Conservation (phyloP, 1,140 invertebrate species). For the Lordiphosa collinella region DNA sequence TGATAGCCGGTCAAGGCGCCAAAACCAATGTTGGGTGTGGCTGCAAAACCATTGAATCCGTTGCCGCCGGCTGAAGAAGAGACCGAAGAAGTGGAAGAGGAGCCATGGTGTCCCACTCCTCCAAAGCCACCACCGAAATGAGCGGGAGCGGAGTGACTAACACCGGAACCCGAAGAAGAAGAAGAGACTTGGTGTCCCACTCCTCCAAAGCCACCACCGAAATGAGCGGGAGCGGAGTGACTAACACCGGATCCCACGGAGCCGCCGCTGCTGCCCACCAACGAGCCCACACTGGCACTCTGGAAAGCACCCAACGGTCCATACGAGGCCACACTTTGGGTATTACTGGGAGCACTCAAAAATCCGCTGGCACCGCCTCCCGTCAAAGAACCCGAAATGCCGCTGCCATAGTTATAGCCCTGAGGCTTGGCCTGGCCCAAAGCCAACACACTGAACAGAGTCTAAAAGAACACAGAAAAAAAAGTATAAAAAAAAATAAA, state of each 20-base stretch:
- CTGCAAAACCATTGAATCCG: conserved; percentile 51
- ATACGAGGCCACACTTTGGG: conserved; percentile 46
- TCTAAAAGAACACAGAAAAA: conserved; percentile 20
- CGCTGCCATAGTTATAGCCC: conserved; percentile 70
- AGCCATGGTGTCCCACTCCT: not conserved
- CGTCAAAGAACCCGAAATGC: conserved; percentile 48
- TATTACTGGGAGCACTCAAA: conserved; percentile 38
- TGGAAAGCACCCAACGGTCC: conserved; percentile 60
- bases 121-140: conserved; percentile 10
- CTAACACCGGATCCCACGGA: not conserved
- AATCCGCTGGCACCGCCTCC: conserved; percentile 20
- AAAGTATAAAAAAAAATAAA: not conserved
- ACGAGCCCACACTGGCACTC: conserved; percentile 54
- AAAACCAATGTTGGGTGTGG: conserved; percentile 53
- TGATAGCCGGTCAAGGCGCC: conserved; percentile 50
- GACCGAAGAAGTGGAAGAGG: conserved; percentile 1
- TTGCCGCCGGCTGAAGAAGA: not conserved
- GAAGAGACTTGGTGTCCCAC: not conserved
- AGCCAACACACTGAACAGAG: conserved; percentile 48
- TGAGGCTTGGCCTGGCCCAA: conserved; percentile 65
- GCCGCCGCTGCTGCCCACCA: conserved; percentile 29
- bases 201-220: conserved; percentile 11
- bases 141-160: conserved; percentile 1
- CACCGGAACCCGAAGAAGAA: not conserved
- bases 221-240: conserved; percentile 10